Evolutionary conservation across 2,113 vertebrate species (phyloP).

Genomic region (Cricetomys ansorgei): DNA sequence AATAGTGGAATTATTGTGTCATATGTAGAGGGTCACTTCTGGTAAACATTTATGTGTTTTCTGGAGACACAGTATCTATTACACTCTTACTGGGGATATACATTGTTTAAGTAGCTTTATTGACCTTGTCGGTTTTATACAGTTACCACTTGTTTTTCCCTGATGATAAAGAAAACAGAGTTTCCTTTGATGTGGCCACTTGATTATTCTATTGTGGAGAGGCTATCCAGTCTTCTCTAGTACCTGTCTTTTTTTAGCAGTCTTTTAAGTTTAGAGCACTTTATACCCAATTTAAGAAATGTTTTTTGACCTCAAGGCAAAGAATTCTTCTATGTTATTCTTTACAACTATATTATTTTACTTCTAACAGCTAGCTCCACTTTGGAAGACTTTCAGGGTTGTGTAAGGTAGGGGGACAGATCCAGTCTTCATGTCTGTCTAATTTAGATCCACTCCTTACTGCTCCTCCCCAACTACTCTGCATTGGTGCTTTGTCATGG

Average conservation of each 20-base stretch:
- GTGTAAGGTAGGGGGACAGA: not conserved
- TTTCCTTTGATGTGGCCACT: not conserved
- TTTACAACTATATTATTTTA: not conserved
- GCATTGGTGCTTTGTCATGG: not conserved
- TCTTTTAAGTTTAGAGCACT: not conserved
- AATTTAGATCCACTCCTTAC: not conserved
- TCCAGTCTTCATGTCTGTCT: not conserved
- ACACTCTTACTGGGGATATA: not conserved
- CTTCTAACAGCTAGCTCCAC: not conserved
- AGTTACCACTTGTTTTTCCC: not conserved
- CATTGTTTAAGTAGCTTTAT: not conserved
- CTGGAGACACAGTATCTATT: not conserved
- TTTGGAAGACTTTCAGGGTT: not conserved
- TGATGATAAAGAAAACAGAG: not conserved
- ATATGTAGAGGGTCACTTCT: not conserved
- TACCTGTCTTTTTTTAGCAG: not conserved
- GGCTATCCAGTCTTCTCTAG: not conserved
- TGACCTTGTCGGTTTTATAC: not conserved
- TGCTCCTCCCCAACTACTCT: not conserved
- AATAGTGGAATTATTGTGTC: not conserved
- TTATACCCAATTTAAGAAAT: not conserved
- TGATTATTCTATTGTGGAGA: not conserved
- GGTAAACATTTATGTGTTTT: not conserved
- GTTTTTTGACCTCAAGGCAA: not conserved
- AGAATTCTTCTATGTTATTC: not conserved